These are phyloP conservation scores for Lophius americanus DNA, from an alignment of 2,797 vertebrate genomes.

Conservation along the genomic window DNA sequence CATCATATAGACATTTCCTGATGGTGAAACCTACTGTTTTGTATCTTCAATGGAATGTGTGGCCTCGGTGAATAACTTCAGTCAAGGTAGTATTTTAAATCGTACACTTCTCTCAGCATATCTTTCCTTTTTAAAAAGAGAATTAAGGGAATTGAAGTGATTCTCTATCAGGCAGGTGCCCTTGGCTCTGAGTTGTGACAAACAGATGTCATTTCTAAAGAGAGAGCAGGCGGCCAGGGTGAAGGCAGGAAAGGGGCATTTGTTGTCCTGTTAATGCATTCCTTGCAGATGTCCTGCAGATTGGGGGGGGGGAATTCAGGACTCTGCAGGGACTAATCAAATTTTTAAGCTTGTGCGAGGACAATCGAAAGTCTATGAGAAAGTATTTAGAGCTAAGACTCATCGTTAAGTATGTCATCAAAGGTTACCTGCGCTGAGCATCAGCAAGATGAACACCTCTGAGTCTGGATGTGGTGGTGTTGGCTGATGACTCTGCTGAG, in stretches of 20 bases:
- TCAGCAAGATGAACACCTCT: no score
- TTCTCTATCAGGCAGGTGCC: slow-evolving; percentile 43
- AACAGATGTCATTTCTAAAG: slow-evolving; percentile 40
- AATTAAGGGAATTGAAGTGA: no score
- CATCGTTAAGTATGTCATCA: no score
- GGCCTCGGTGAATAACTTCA: slow-evolving; percentile 12
- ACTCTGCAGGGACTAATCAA: no score
- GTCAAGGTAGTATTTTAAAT: slow-evolving; percentile 27
- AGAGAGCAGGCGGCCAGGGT: slow-evolving; percentile 28
- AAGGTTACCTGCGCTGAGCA: no score
- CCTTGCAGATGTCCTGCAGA: no score
- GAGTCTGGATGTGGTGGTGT: no score
- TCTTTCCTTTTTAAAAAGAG: not conserved
- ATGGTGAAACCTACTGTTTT: slow-evolving; percentile 10
- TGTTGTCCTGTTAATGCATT: not conserved
- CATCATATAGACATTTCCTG: not conserved
- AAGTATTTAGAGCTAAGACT: slow-evolving; percentile 13
- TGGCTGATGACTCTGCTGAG: no score
- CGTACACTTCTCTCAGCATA: no score
- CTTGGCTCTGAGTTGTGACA: slow-evolving; percentile 54
- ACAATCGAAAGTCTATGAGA: not conserved
- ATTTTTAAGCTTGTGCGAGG: no score
- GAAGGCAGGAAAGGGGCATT: slow-evolving; percentile 32
- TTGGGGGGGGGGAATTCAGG: no score
- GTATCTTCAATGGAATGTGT: not conserved